Percentiles rank a stretch among this genome's conserved stretches.
Conservation (phyloP, 2,797 vertebrate genomes). For the Sternarchorhynchus goeldii region DNA sequence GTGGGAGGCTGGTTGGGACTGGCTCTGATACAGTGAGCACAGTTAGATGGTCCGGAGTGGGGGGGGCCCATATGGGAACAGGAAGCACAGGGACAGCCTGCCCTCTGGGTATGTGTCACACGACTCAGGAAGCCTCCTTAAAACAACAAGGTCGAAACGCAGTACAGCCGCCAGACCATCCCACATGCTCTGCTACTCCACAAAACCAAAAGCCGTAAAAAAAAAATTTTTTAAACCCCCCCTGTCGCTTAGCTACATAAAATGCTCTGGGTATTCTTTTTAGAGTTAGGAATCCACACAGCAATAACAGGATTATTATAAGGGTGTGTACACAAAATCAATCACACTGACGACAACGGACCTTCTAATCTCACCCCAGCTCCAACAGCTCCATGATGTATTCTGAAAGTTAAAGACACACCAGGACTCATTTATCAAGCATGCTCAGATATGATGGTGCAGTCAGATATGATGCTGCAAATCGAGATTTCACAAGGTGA, state of each 20-base stretch:
- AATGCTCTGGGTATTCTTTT: not conserved
- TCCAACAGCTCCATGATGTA: not conserved
- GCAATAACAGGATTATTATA: not conserved
- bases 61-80: slow-evolving; percentile 55
- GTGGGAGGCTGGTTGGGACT: not conserved
- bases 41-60: slow-evolving; percentile 31
- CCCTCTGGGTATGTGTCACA: slow-evolving; percentile 43
- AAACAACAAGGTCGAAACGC: slow-evolving; percentile 35
- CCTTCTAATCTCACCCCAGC: not conserved
- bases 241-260: not conserved
- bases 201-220: slow-evolving; percentile 27
- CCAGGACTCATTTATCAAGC: not conserved
- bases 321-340: not conserved
- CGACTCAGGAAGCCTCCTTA: slow-evolving; percentile 43
- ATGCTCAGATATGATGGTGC: not conserved
- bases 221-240: too few species aligned
- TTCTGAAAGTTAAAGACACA: not conserved
- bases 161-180: slow-evolving; percentile 38
- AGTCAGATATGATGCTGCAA: slow-evolving; percentile 3
- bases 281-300: not conserved
- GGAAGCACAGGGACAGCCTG: slow-evolving; percentile 54
- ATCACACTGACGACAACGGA: slow-evolving; percentile 19
- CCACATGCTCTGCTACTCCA: slow-evolving; percentile 46
- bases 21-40: not conserved
- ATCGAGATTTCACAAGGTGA: slow-evolving; percentile 7